phyloP scores from a whole-genome alignment of 2,888 invertebrate species.

The Epirrita christyi region DNA sequence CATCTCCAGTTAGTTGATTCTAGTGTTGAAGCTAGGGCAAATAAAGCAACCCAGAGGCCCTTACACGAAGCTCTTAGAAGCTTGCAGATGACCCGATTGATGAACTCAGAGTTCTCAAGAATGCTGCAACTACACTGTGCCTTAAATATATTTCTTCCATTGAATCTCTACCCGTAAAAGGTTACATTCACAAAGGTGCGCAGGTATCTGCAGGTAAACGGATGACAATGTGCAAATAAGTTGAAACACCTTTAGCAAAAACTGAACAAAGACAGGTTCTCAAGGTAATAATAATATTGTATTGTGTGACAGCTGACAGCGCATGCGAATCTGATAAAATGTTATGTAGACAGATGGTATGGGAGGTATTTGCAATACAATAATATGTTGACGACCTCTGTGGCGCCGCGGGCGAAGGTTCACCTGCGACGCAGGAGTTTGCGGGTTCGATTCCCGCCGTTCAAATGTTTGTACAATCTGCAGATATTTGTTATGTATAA shows the following conservation, averaged over 20 bases:
- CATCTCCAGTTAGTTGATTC: too few species aligned
- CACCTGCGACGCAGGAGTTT: too few species aligned
- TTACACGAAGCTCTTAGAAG: too few species aligned
- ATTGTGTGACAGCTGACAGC: constrained; percentile 14
- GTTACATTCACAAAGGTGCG: constrained; percentile 4
- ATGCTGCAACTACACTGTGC: not conserved
- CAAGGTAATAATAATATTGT: constrained; percentile 30
- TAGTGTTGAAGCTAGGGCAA: too few species aligned
- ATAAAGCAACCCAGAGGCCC: too few species aligned
- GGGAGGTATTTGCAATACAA: not conserved
- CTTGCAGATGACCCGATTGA: too few species aligned
- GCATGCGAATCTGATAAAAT: constrained; percentile 10
- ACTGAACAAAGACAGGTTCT: constrained; percentile 31
- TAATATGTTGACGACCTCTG: too few species aligned
- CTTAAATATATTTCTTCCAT: constrained; percentile 1
- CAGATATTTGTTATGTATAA: too few species aligned
- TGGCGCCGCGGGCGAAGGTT: too few species aligned
- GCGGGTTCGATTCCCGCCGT: too few species aligned
- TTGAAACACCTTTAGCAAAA: constrained; percentile 39
- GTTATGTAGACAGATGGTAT: constrained; percentile 13
- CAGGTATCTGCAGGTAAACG: constrained; percentile 33
- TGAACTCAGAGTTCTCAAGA: too few species aligned
- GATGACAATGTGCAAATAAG: constrained; percentile 35
- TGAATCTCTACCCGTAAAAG: constrained; percentile 7
- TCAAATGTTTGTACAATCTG: too few species aligned